These are phyloP conservation scores for Boloria selene DNA, from an alignment of 2,888 invertebrate genomes.

Conservation along the genomic window DNA sequence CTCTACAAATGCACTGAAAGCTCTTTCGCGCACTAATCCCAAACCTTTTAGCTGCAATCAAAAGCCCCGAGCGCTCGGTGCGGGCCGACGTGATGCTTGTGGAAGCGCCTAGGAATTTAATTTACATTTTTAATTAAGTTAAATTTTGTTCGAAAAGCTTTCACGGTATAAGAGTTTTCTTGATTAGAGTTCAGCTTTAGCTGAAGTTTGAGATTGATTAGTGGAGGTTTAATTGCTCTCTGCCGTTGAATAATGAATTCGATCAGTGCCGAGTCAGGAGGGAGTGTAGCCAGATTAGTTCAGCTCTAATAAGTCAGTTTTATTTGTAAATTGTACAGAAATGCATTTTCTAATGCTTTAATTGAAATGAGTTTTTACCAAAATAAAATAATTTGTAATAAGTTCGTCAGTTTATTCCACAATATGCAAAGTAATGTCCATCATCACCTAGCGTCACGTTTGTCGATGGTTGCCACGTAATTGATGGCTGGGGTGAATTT, in stretches of 20 bases:
- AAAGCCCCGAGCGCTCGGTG: conserved; percentile 76
- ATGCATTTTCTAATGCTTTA: background rate
- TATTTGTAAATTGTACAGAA: conserved; percentile 43
- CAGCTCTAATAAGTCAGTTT: conserved; percentile 59
- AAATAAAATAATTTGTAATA: background rate
- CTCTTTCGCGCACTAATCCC: conserved; percentile 83
- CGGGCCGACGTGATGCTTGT: conserved; percentile 75
- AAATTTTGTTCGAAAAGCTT: conserved; percentile 82
- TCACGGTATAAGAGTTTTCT: conserved; percentile 82
- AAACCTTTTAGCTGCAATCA: conserved; percentile 84
- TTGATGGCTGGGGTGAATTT: conserved; percentile 73
- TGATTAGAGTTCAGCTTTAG: conserved; percentile 81
- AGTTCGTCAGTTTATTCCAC: background rate
- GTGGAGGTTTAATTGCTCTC: conserved; percentile 81
- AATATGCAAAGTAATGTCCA: conserved; percentile 35
- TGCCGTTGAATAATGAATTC: conserved; percentile 81
- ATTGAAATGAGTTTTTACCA: background rate
- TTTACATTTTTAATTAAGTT: conserved; percentile 83
- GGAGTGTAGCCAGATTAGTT: conserved; percentile 67
- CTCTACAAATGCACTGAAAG: conserved; percentile 83
- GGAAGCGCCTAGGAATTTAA: conserved; percentile 82
- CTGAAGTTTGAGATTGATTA: conserved; percentile 82
- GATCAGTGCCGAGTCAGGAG: conserved; percentile 73
- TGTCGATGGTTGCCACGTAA: conserved; percentile 56
- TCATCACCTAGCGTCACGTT: conserved; percentile 46